Evolutionary conservation across 2,888 invertebrate species (phyloP).

Genomic region (Himalopsyche kuldschensis): DNA sequence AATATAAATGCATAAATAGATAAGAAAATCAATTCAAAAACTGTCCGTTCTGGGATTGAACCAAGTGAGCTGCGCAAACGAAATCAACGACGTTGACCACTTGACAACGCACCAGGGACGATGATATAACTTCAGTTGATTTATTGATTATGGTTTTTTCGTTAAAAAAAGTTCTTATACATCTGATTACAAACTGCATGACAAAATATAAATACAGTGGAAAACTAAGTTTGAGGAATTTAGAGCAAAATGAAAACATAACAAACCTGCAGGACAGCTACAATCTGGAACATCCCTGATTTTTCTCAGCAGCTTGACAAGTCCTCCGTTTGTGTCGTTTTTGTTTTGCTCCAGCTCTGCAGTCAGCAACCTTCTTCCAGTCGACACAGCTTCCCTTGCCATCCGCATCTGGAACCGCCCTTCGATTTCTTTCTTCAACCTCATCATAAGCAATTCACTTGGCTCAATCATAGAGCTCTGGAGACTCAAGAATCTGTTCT

Average conservation of each 20-base stretch:
- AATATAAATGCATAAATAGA: no score
- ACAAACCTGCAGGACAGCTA: slow-evolving; percentile 72
- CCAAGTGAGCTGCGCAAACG: no score
- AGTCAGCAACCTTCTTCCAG: slow-evolving; percentile 39
- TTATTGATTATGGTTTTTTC: no score
- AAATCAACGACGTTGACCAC: no score
- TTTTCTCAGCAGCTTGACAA: slow-evolving; percentile 49
- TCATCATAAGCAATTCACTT: slow-evolving; percentile 58
- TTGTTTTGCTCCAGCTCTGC: slow-evolving; percentile 32
- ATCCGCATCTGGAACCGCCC: slow-evolving; percentile 50
- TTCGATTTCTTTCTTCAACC: slow-evolving; percentile 59
- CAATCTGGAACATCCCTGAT: slow-evolving; percentile 67
- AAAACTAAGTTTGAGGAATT: no score
- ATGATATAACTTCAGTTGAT: no score
- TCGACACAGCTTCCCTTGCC: slow-evolving; percentile 46
- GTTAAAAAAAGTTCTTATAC: no score
- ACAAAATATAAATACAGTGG: no score
- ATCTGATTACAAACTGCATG: no score
- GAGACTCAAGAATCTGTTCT: slow-evolving; percentile 60
- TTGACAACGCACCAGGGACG: no score
- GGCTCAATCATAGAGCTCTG: slow-evolving; percentile 58
- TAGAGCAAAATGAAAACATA: background rate
- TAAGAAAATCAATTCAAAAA: no score
- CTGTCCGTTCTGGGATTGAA: no score
- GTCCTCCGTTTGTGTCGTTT: slow-evolving; percentile 6